Evolutionary conservation across 1,140 invertebrate species (phyloP).

Genomic region (Tribolium madens): DNA sequence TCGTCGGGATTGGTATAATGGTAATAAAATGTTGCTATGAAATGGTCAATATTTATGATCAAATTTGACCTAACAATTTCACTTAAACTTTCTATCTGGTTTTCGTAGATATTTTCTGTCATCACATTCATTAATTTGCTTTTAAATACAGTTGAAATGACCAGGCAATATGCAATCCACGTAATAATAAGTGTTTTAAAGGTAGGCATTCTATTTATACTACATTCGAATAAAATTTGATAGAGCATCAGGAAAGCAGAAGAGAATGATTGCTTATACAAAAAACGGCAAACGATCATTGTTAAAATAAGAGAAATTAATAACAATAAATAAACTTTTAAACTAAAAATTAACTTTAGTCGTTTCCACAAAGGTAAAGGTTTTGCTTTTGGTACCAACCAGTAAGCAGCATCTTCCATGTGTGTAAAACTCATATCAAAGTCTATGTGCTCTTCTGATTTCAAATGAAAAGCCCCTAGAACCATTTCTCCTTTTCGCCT

Average conservation of each 20-base stretch:
- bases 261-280: background rate
- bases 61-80: constrained; percentile 7
- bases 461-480: background rate
- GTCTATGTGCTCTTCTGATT: constrained; percentile 1
- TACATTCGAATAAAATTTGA: constrained; percentile 13
- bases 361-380: constrained; percentile 3
- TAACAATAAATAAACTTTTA: background rate
- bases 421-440: constrained; percentile 24
- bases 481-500: constrained; percentile 11
- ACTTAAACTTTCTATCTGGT: background rate
- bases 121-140: background rate
- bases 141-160: constrained; percentile 24
- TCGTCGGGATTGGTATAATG: constrained; percentile 3
- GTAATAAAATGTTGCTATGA: constrained; percentile 3
- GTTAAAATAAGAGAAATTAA: background rate
- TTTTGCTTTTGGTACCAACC: constrained; percentile 12
- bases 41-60: constrained; percentile 1
- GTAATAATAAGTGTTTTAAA: constrained; percentile 14
- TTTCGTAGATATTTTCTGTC: background rate
- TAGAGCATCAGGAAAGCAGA: background rate
- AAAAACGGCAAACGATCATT: background rate
- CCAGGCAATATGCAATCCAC: background rate
- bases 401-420: constrained; percentile 19
- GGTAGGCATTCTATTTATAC: background rate
- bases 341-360: background rate